Base-by-base conservation (phyloP, 1,140 invertebrate genomes). In the Neotoxoptera formosana region DNA sequence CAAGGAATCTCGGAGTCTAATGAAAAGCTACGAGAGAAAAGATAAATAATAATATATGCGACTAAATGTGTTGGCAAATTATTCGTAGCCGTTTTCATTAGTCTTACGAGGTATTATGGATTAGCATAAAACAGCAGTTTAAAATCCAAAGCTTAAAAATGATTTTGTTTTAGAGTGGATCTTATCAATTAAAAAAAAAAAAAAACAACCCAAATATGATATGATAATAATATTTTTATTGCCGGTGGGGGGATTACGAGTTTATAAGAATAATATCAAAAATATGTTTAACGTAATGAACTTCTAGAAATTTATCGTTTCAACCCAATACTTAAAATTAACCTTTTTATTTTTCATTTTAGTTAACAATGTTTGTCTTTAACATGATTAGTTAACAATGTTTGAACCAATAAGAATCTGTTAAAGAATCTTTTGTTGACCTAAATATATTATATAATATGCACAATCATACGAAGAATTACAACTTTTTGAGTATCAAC, bases 41-140 rank as follows among this genome's bases (percentile, higher is more conserved):
- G 45, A 88, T 88, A 88, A 88, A 88, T 51, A 87, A 87, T 87
- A 88, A n/a, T 41, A 41, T 41, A 41, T 41, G 34, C 30, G 34
- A 14, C 47, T 88, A 88, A 88, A 88, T 48, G 45, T 34, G 86
- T 48, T 21, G 3, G 17, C 30, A 47, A 88, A 48, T 88, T 88
- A 48, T 88, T 48, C 30, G n/a, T n/a, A 34, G 86, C 30, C 47
- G n/a, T 88, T 34, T 88, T 88, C 86, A 48, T 88, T 48, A 48
- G 86, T 20, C 84, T 34, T 30, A 25, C 7, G 14, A 48, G 47
- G 30, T 51, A 88, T 88, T 88, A 23, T 30, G 14, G 30, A 88
- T 88, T 51, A 88, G 20, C 47, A 88, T 88, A 88, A 48, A 88
- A 51, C n/a, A 88, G 14, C 86, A 48, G 36, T 51, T 88, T 34